These are phyloP conservation scores for Ovis canadensis DNA, from an alignment of 2,113 vertebrate species.

Conservation along the genomic window DNA sequence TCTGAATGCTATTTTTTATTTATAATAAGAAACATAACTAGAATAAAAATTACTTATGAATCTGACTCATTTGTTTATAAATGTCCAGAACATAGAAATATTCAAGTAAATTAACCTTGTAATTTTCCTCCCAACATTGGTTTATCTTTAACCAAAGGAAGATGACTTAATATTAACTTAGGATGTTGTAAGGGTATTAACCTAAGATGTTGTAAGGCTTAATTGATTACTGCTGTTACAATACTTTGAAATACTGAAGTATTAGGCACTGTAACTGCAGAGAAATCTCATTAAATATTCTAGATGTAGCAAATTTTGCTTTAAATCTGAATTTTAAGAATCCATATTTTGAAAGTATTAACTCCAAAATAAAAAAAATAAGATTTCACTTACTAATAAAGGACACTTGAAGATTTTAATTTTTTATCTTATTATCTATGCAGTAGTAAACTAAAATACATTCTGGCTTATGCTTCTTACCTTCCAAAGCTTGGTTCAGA, in stretches of 20 bases:
- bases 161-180: slow-evolving; percentile 46
- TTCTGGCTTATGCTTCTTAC: not conserved
- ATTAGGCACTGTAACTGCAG: slow-evolving; percentile 13
- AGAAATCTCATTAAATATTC: slow-evolving; percentile 25
- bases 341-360: not conserved
- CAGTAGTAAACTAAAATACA: slow-evolving; percentile 31
- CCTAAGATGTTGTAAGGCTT: slow-evolving; percentile 27
- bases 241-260: slow-evolving; percentile 14
- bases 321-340: not conserved
- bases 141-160: slow-evolving; percentile 49
- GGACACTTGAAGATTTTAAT: not conserved
- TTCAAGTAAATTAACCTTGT: slow-evolving; percentile 16
- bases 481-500: not conserved
- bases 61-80: not conserved
- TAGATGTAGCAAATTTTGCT: not conserved
- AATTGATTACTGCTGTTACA: slow-evolving; percentile 3
- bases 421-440: slow-evolving; percentile 9
- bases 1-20: slow-evolving; percentile 17
- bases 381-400: slow-evolving; percentile 34
- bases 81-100: not conserved
- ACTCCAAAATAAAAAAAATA: slow-evolving; percentile 2
- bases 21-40: slow-evolving; percentile 11
- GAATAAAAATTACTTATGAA: slow-evolving; percentile 25
- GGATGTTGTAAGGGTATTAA: slow-evolving; percentile 34
- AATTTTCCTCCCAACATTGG: not conserved